Conservation (phyloP, 2,888 invertebrate species). For the Himalopsyche anomala region DNA sequence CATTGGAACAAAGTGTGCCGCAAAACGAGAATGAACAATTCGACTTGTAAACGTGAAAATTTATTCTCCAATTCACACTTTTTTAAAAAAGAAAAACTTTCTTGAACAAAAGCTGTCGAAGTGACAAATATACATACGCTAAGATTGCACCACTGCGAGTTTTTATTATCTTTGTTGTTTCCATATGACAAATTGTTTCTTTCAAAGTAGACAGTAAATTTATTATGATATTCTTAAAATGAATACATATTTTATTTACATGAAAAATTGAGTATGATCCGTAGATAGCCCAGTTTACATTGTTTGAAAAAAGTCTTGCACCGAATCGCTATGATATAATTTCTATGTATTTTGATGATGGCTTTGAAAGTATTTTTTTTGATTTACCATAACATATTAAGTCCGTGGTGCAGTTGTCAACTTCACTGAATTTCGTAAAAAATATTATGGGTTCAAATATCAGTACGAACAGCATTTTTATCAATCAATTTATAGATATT, state of each 20-base stretch:
- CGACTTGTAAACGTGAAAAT: slow-evolving; percentile 35
- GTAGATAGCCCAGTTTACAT: no score
- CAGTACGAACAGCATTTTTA: no score
- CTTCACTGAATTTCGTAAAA: no score
- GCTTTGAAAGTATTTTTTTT: no score
- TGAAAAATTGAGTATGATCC: not conserved
- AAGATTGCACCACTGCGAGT: not conserved
- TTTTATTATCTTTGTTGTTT: not conserved
- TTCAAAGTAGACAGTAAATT: not conserved
- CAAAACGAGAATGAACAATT: slow-evolving; percentile 3
- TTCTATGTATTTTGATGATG: no score
- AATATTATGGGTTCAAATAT: no score
- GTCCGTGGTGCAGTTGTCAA: no score
- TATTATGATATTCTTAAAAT: not conserved
- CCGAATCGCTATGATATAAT: no score
- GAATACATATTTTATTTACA: not conserved
- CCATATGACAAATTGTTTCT: not conserved
- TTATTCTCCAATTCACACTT: slow-evolving; percentile 32
- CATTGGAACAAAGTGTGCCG: not conserved
- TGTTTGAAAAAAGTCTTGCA: no score
- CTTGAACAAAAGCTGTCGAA: slow-evolving; percentile 11
- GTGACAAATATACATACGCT: not conserved
- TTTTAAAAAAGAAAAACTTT: slow-evolving; percentile 3
- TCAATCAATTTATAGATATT: no score
- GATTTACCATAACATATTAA: no score